phyloP scores from a whole-genome alignment of 92 coral and sea anemone genomes.

The Heteractis magnifica region DNA sequence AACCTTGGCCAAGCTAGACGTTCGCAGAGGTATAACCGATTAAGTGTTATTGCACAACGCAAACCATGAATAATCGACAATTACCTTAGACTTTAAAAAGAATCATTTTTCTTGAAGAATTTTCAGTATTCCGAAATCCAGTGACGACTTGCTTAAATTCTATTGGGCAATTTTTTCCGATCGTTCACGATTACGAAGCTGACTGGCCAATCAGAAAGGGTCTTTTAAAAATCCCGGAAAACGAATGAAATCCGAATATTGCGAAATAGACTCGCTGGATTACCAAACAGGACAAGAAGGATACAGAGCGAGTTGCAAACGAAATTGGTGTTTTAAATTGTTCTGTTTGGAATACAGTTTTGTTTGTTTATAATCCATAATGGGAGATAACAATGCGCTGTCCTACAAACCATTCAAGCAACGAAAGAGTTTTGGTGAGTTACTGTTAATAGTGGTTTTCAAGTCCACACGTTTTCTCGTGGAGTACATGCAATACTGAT shows the following conservation, averaged over 20 bases:
- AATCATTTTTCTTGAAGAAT: not conserved
- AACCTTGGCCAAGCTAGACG: not conserved
- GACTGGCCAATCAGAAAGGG: constrained; percentile 14
- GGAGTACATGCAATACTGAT: not conserved
- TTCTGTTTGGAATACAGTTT: not conserved
- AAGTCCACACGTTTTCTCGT: not conserved
- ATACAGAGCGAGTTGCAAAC: not conserved
- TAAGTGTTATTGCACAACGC: not conserved
- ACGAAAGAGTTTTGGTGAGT: constrained; percentile 93
- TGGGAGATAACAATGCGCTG: constrained; percentile 70
- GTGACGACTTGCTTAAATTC: not conserved
- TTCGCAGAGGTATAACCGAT: not conserved
- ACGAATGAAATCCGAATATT: constrained; percentile 17
- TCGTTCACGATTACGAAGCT: constrained; percentile 1
- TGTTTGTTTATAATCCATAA: constrained; percentile 23
- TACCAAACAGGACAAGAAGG: not conserved
- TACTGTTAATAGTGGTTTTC: too few species aligned
- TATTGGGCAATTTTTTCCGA: constrained; percentile 17
- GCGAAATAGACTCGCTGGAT: constrained; percentile 20
- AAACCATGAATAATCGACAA: not conserved
- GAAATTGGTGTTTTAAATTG: constrained; percentile 1
- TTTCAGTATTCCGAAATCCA: not conserved
- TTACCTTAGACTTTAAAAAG: not conserved
- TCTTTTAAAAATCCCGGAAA: constrained; percentile 24
- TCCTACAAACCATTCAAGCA: constrained; percentile 89